phyloP scores from a whole-genome alignment of 2,797 vertebrate species.

The Zalophus californianus region DNA sequence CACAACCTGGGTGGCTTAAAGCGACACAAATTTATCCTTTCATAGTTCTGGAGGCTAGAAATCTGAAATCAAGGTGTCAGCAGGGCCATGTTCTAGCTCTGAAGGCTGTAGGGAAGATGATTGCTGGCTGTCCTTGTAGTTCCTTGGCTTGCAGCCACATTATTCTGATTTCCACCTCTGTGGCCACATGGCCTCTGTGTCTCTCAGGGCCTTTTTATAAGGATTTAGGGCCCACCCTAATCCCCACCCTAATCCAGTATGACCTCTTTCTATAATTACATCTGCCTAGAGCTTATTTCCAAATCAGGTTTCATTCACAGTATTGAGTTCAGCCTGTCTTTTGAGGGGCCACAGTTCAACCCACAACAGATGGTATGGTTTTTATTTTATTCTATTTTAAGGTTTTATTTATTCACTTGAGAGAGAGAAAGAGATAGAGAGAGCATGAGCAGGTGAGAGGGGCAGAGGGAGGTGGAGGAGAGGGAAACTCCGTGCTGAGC shows the following conservation, averaged over 20 bases:
- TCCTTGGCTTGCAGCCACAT: neutral
- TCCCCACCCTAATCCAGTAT: neutral
- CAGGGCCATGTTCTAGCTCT: neutral
- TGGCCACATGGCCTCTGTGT: neutral
- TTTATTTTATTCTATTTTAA: neutral
- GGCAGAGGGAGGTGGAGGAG: neutral
- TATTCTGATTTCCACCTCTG: neutral
- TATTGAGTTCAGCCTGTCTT: neutral
- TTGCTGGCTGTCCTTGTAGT: neutral
- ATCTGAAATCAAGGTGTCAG: neutral
- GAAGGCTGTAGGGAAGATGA: neutral
- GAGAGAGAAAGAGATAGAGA: neutral
- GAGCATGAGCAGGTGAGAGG: neutral
- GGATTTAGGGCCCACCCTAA: neutral
- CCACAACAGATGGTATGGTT: neutral
- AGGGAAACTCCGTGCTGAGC: neutral
- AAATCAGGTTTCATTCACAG: neutral
- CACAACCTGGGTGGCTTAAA: neutral
- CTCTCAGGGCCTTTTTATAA: neutral
- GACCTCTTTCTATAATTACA: neutral
- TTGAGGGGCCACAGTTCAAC: neutral
- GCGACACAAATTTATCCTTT: neutral
- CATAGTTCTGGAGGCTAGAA: neutral
- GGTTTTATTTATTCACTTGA: neutral
- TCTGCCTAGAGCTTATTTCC: conserved; percentile 11